Conservation (phyloP, 2,888 invertebrate genomes). For the Loripinus fragilis region DNA sequence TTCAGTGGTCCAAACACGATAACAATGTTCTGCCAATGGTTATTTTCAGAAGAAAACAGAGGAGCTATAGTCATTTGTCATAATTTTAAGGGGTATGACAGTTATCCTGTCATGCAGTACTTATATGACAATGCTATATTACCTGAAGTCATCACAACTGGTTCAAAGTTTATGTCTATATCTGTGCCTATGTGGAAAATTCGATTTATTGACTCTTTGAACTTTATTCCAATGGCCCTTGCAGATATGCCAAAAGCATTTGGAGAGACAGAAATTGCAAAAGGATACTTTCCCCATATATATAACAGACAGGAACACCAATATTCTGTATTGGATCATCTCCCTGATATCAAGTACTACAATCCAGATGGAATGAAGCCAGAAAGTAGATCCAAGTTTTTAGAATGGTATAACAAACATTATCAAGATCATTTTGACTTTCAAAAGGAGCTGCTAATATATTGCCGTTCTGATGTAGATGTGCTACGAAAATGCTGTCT, state of each 20-base stretch:
- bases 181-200: not conserved
- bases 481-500: slow-evolving; percentile 37
- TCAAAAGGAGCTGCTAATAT: slow-evolving; percentile 45
- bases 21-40: not conserved
- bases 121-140: not conserved
- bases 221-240: not conserved
- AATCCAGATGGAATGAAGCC: not conserved
- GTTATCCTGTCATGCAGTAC: not conserved
- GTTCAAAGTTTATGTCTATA: not conserved
- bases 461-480: slow-evolving; percentile 50
- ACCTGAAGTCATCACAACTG: not conserved
- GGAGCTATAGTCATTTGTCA: not conserved
- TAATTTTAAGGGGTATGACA: not conserved
- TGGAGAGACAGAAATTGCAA: not conserved
- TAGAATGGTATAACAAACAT: slow-evolving; percentile 34
- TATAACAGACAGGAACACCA: not conserved
- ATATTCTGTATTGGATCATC: not conserved
- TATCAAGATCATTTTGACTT: slow-evolving; percentile 37
- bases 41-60: not conserved
- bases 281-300: not conserved
- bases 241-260: not conserved
- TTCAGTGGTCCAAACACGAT: slow-evolving; percentile 26
- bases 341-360: not conserved
- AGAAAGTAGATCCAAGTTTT: slow-evolving; percentile 28
- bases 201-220: not conserved